Base-by-base conservation (phyloP, 2,113 vertebrate genomes). In the Argyrosomus japonicus region DNA sequence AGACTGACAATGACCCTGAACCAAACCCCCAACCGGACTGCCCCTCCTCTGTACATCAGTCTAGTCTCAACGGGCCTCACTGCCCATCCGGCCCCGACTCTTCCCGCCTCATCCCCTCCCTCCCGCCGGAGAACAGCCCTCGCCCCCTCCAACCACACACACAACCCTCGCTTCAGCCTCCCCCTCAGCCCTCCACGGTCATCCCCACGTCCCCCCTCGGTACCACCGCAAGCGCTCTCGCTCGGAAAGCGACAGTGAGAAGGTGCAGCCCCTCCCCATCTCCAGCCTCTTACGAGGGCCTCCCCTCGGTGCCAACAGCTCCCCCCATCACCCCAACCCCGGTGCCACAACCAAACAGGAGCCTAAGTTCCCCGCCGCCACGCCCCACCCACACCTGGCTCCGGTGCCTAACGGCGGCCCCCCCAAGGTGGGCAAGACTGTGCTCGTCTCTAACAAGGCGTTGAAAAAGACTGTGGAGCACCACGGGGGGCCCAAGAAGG, bases 241-340 rank as follows among this genome's bases (percentile, higher is more conserved):
- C 74, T 99, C 98, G 0, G 98, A 99, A 88, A 99, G 98, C 0
- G 98, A 99, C 96, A 99, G 98, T 0, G 98, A 99, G 88, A 99
- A 98, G 91, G 95, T 99, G 87, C 97, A 97, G 85, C 98, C 98
- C 79, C 95, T 99, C 25, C 97, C 98, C 23, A 98, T 99, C 89
- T 96, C 98, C 93, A 98, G 96, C 92, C 97, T 99, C 86, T 93
- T 99, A 61, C 95, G 94, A 29, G 96, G 95, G 77, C 95, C 97
- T 2, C 93, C 96, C 0, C 48, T 97, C 77, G 96, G 96, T 60
- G 95, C 97, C 0, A 97, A 96, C 3, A 77, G 82, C 62, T 77
- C 95, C 95, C 88, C 96, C 95, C 13, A 94, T 95, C 64, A 95
- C 95, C 6, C 96, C 0, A 96, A 95, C 4, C 95, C 95, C 19